Percentiles rank a stretch among this genome's conserved stretches.
Conservation (phyloP, 2,113 vertebrate genomes). For the Brienomyrus longianalis region DNA sequence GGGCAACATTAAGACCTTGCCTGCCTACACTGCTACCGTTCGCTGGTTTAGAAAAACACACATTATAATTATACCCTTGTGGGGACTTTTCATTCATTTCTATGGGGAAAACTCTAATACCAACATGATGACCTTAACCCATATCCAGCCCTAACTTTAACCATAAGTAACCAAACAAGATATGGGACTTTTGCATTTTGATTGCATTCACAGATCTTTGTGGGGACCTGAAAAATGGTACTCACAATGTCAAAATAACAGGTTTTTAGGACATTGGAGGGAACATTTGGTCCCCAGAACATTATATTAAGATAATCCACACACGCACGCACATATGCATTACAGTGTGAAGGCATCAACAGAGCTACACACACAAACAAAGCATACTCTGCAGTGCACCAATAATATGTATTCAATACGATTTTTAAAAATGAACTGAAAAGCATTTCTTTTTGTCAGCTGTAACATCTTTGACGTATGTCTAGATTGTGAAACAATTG, state of each 20-base stretch:
- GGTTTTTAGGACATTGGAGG: no score
- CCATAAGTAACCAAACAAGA: no score
- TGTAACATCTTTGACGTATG: neutral
- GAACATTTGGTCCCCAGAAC: no score
- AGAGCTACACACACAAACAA: neutral
- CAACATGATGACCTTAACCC: no score
- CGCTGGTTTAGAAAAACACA: neutral
- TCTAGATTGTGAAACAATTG: neutral
- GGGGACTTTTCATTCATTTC: no score
- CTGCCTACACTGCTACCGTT: neutral
- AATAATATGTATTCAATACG: neutral
- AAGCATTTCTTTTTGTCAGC: neutral
- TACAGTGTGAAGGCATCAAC: neutral
- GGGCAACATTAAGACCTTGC: neutral
- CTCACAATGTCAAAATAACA: no score
- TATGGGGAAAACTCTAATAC: no score
- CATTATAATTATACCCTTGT: neutral
- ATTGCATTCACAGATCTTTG: no score
- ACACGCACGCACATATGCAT: neutral
- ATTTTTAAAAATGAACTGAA: neutral
- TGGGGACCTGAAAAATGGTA: no score
- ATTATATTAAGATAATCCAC: neutral
- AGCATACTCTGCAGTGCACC: neutral
- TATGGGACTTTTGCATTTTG: no score
- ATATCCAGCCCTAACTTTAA: no score